These are phyloP conservation scores for Gortyna flavago DNA, from an alignment of 2,888 invertebrate genomes.

Conservation along the genomic window DNA sequence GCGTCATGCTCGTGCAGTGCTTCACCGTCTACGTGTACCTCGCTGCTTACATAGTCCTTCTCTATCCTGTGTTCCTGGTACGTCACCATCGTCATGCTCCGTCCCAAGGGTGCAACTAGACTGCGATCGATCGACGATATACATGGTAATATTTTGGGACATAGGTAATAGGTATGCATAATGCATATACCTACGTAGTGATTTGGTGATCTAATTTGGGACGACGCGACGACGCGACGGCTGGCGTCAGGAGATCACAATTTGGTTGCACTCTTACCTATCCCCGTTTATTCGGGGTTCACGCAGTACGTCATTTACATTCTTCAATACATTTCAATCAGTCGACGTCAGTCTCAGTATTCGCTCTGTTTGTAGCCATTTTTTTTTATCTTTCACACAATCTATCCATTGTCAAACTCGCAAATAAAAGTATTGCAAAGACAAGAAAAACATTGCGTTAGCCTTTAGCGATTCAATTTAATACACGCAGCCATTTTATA, in stretches of 20 bases:
- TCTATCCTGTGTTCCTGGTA: constrained; percentile 90
- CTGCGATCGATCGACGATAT: not conserved
- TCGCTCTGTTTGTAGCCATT: not conserved
- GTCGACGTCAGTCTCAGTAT: not conserved
- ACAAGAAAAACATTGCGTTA: not conserved
- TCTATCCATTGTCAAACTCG: not conserved
- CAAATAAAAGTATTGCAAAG: not conserved
- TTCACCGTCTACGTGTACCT: constrained; percentile 90
- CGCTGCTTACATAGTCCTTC: constrained; percentile 88
- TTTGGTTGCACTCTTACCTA: not conserved
- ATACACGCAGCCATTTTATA: not conserved
- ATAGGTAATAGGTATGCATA: not conserved
- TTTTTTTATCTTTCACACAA: not conserved
- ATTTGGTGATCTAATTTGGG: not conserved
- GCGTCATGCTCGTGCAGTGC: constrained; percentile 88
- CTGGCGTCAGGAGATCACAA: not conserved
- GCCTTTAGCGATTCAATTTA: not conserved
- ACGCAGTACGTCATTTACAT: not conserved
- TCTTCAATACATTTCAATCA: not conserved
- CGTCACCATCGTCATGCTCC: not conserved
- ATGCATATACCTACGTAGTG: too few species aligned
- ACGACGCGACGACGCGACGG: too few species aligned
- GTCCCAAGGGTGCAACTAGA: not conserved
- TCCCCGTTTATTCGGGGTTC: not conserved
- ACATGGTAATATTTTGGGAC: not conserved